Evolutionary conservation across 2,888 invertebrate genomes (phyloP).

Genomic region (Busseola fusca): DNA sequence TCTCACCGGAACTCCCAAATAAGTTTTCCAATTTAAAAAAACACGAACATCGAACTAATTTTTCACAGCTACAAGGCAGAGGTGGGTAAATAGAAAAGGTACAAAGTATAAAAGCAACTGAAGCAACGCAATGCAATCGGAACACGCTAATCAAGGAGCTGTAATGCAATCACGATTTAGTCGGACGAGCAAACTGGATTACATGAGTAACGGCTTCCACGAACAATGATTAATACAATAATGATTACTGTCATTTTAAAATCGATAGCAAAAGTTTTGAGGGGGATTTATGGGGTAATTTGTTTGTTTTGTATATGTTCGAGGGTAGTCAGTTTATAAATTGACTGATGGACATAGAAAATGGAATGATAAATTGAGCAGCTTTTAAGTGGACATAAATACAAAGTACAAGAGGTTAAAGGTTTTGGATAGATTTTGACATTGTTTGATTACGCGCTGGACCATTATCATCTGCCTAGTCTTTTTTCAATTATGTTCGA

Average conservation of each 20-base stretch:
- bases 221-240: constrained; percentile 54
- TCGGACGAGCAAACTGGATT: constrained; percentile 47
- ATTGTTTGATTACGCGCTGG: neutral
- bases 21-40: constrained; percentile 38
- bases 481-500: no score
- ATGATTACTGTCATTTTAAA: constrained; percentile 60
- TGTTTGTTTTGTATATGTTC: constrained; percentile 42
- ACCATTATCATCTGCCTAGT: neutral
- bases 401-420: neutral
- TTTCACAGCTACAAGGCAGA: constrained; percentile 32
- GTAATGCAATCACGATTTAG: constrained; percentile 50
- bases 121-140: constrained; percentile 39
- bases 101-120: constrained; percentile 27
- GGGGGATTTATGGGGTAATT: constrained; percentile 26
- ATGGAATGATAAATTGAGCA: neutral
- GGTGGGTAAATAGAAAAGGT: constrained; percentile 25
- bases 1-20: neutral
- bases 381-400: neutral
- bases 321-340: neutral
- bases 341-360: constrained; percentile 17
- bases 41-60: constrained; percentile 27
- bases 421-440: neutral
- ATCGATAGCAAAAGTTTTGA: constrained; percentile 53
- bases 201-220: constrained; percentile 33
- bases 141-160: constrained; percentile 53